Evolutionary conservation across 2,797 vertebrate genomes (phyloP).

Genomic region (Semotilus atromaculatus): DNA sequence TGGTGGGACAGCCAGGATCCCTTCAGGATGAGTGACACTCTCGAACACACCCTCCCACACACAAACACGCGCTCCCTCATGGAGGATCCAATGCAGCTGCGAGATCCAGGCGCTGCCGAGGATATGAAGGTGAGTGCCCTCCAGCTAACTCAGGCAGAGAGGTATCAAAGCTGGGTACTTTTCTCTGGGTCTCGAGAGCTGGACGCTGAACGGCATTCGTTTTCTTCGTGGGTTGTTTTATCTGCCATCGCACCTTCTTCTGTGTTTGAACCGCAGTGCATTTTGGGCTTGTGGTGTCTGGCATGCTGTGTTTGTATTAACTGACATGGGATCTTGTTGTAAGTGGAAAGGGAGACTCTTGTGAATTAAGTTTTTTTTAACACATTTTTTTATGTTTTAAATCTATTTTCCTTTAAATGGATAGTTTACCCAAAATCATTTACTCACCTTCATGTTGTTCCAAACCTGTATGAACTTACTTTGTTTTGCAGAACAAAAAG

Average conservation of each 20-base stretch:
- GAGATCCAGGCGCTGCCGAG: constrained; percentile 66
- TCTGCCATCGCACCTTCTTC: constrained; percentile 51
- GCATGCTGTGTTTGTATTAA: constrained; percentile 18
- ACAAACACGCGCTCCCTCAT: constrained; percentile 33
- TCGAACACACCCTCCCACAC: constrained; percentile 36
- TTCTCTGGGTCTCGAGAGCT: constrained; percentile 31
- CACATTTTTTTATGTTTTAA: too few relatives aligned
- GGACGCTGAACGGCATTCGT: constrained; percentile 55
- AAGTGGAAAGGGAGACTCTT: not conserved
- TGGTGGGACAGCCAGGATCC: constrained; percentile 68
- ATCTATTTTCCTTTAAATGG: not conserved
- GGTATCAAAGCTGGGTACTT: not conserved
- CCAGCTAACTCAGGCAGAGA: not conserved
- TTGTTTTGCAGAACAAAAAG: not conserved
- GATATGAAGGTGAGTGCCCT: constrained; percentile 77
- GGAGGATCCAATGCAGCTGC: constrained; percentile 74
- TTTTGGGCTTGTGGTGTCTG: constrained; percentile 13
- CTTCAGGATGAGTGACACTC: constrained; percentile 49
- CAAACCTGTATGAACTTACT: not conserved
- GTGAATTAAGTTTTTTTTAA: not conserved
- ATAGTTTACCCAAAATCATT: not conserved
- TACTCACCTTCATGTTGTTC: not conserved
- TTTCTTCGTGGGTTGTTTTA: constrained; percentile 64
- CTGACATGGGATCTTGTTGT: constrained; percentile 9
- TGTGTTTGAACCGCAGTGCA: constrained; percentile 40